Base-by-base conservation (phyloP, 2,797 vertebrate genomes). In the Knipowitschia caucasica region DNA sequence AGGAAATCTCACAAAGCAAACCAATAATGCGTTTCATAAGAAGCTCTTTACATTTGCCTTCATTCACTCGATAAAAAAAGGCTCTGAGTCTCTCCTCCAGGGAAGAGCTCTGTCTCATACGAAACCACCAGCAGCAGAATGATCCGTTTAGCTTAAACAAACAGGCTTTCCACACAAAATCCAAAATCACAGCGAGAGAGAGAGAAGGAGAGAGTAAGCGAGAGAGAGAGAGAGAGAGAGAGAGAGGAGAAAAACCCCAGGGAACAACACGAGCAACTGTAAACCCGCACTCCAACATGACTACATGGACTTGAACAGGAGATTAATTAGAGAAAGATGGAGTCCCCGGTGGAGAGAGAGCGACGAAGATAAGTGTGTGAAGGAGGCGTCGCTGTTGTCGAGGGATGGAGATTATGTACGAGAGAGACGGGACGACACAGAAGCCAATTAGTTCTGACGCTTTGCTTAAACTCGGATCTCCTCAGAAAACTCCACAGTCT, bases 121-220 rank as follows among this genome's bases (percentile, higher is more conserved):
- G n/a, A n/a, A n/a, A n/a, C n/a, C n/a, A n/a, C n/a, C n/a, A n/a
- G n/a, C n/a, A n/a, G n/a, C n/a, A n/a, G n/a, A 68, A 74, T 54
- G 46, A 50, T 39, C 47, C 34, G 56, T 73, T 64, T 47, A 53
- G 36, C 6, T 59, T 50, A 70, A 61, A 72, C 53, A 67, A 79
- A 75, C 24, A 49, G 42, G 36, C 30, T 40, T 71, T 75, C 60
- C 40, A 50, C 29, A 52, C 21, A 40, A 23, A 29, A 26, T 56
- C 29, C 44, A 18, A 35, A 8, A 33, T 54, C 27, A 7, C 4
- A 40, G 10, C 7, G 11, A 23, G 18, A 39, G 38, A 8, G 10
- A 9, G 7, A 3, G 6, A n/a, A 3, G 12, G 31, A 34, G 14
- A 34, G 4, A n/a, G 1, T 1, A 5, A 6, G 15, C 0, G 7